Conservation (phyloP, 2,888 invertebrate genomes). For the Hypselothyrea guttata region DNA sequence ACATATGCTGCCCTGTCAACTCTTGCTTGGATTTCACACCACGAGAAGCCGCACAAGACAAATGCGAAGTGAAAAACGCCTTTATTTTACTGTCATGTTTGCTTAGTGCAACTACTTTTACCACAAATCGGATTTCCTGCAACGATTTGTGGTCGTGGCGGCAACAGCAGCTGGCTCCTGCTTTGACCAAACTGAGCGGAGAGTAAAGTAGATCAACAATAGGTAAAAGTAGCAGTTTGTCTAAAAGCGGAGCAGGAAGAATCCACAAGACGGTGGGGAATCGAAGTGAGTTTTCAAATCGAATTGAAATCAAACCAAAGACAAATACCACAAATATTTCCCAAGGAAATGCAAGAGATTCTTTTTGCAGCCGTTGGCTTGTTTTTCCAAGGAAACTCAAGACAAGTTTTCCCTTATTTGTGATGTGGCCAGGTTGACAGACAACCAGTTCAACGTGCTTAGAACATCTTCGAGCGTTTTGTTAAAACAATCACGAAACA, state of each 20-base stretch:
- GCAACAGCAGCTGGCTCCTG: conserved; percentile 25
- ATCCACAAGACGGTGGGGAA: too few relatives aligned
- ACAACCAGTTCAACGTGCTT: conserved; percentile 55
- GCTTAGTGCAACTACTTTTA: conserved; percentile 64
- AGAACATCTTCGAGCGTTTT: conserved; percentile 41
- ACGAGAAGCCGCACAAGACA: conserved; percentile 50
- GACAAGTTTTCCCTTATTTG: conserved; percentile 62
- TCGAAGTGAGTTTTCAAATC: conserved; percentile 36
- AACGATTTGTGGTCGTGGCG: conserved; percentile 56
- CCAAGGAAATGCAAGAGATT: conserved; percentile 79
- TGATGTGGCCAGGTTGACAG: conserved; percentile 25
- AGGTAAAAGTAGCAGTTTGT: conserved; percentile 22
- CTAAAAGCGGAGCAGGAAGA: conserved; percentile 69
- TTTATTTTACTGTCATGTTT: conserved; percentile 20
- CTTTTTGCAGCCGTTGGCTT: conserved; percentile 49
- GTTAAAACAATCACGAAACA: conserved; percentile 55
- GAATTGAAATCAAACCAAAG: conserved; percentile 51
- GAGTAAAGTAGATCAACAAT: conserved; percentile 64
- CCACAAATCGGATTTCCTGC: conserved; percentile 78
- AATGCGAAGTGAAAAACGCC: not conserved
- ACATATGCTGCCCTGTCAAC: conserved; percentile 1
- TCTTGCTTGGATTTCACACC: conserved; percentile 50
- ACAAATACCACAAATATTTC: conserved; percentile 75
- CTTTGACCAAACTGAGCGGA: conserved; percentile 22
- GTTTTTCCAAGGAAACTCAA: conserved; percentile 63